Percentiles rank a stretch among this genome's conserved stretches.
These are phyloP conservation scores for Drosophila novamexicana DNA, from an alignment of 1,140 invertebrate genomes.

Conservation along the genomic window DNA sequence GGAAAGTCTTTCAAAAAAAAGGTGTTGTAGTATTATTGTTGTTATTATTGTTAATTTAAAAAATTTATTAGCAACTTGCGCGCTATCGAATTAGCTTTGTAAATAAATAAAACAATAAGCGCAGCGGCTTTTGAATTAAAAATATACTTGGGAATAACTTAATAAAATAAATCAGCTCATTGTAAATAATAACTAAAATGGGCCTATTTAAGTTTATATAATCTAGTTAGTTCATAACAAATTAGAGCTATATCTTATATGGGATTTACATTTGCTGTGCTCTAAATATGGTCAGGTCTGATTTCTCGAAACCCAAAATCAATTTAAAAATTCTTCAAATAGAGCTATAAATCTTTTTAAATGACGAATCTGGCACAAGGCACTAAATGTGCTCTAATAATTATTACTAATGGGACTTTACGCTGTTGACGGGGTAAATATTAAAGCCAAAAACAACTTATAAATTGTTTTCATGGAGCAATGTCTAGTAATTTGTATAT, in stretches of 20 bases:
- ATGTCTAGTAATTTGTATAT: too few species aligned
- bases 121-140: background rate
- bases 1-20: slow-evolving; percentile 6
- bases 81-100: slow-evolving; percentile 50
- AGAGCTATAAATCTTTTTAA: too few species aligned
- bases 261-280: too few species aligned
- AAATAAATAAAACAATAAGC: slow-evolving; percentile 45
- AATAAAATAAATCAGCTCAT: background rate
- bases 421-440: background rate
- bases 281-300: too few species aligned
- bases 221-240: too few species aligned
- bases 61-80: slow-evolving; percentile 49
- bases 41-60: slow-evolving; percentile 36
- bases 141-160: background rate
- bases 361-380: too few species aligned
- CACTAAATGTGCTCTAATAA: too few species aligned
- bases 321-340: too few species aligned
- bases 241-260: too few species aligned
- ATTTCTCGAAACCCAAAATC: too few species aligned
- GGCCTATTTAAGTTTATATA: too few species aligned
- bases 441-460: background rate
- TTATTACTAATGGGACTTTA: background rate
- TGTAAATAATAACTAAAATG: background rate
- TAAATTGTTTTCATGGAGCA: background rate
- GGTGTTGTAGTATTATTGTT: background rate